Evolutionary conservation across 2,113 vertebrate genomes (phyloP).

Genomic region (Grammatotria lemairii): DNA sequence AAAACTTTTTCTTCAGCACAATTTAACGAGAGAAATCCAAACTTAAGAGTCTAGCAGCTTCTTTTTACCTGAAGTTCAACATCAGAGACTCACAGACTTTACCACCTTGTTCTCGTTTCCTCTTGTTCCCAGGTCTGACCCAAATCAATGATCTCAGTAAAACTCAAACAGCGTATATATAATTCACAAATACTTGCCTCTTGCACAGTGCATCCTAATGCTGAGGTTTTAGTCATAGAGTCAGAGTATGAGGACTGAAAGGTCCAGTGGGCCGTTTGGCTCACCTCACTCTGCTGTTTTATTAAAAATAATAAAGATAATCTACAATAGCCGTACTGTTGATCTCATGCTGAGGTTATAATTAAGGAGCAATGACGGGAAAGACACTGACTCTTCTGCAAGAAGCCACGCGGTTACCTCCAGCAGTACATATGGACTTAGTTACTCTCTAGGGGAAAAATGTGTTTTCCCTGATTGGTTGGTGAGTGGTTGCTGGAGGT

Average conservation of each 20-base stretch:
- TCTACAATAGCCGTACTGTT: neutral
- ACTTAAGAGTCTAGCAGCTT: neutral
- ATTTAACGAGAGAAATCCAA: neutral
- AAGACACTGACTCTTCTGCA: neutral
- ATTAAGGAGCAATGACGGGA: neutral
- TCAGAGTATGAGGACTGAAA: neutral
- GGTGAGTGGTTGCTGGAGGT: neutral
- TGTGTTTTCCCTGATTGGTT: neutral
- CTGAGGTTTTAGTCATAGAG: neutral
- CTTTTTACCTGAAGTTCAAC: neutral
- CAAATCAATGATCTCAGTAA: neutral
- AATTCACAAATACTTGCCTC: neutral
- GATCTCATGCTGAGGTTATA: neutral
- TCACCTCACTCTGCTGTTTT: neutral
- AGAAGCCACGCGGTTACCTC: neutral
- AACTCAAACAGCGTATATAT: neutral
- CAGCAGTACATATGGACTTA: neutral
- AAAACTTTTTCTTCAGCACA: neutral
- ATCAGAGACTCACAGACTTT: neutral
- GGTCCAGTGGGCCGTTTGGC: neutral
- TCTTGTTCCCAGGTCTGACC: neutral
- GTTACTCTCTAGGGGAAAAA: neutral
- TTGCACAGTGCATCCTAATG: neutral
- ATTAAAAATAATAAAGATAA: neutral
- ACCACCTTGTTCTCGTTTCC: neutral